Conservation (phyloP, 2,888 invertebrate species). For the Syritta pipiens region DNA sequence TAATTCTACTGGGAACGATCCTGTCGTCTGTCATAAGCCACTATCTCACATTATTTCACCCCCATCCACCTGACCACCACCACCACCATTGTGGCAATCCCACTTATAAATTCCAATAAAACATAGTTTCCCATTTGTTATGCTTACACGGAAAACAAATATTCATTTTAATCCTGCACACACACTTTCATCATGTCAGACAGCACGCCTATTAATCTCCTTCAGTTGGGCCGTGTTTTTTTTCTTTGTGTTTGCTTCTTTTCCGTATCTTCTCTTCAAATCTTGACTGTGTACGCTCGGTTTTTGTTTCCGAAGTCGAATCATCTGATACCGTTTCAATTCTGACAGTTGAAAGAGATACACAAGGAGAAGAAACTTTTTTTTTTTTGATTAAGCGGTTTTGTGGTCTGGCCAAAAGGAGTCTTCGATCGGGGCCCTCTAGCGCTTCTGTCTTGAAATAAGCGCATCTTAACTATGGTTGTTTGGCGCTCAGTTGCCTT, state of each 20-base stretch:
- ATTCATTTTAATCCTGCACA: conserved; percentile 67
- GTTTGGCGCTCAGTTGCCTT: conserved; percentile 51
- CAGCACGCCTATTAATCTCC: conserved; percentile 73
- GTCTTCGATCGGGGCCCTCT: conserved; percentile 26
- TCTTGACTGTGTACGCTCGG: conserved; percentile 30
- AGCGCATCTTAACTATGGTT: conserved; percentile 15
- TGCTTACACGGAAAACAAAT: conserved; percentile 69
- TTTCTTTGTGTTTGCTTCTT: conserved; percentile 24
- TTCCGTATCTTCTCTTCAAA: conserved; percentile 45
- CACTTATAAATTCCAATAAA: conserved; percentile 69
- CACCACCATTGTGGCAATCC: conserved; percentile 53
- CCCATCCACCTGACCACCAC: conserved; percentile 2
- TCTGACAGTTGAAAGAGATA: not conserved
- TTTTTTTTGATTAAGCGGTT: conserved; percentile 26
- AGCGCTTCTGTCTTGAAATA: conserved; percentile 26
- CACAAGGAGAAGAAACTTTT: not conserved
- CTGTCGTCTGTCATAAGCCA: conserved; percentile 68
- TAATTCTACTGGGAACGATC: conserved; percentile 65
- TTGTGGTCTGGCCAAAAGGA: not conserved
- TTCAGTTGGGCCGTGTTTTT: conserved; percentile 63
- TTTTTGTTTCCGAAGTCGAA: conserved; percentile 16
- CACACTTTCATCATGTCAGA: conserved; percentile 64
- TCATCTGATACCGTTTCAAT: conserved; percentile 12
- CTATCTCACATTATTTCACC: conserved; percentile 58
- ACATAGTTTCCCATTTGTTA: conserved; percentile 69